A percentile compares a stretch with the other conserved stretches of the same genome.
Conservation (phyloP, 2,888 invertebrate genomes). For the Chesias legatella region DNA sequence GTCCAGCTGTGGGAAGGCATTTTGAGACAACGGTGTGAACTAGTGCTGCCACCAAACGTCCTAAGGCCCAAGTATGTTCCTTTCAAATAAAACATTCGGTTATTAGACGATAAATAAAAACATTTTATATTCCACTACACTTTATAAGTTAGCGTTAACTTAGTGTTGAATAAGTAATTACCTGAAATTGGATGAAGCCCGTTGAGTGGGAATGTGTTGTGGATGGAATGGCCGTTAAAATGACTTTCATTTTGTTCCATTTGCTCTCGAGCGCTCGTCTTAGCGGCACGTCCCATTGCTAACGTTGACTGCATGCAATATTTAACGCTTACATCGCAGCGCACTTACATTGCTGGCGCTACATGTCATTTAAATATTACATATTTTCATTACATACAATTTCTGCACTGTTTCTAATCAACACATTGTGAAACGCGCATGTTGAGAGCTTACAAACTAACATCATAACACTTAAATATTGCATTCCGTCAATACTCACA, state of each 20-base stretch:
- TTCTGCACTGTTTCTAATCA: slow-evolving; percentile 50
- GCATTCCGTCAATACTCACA: slow-evolving; percentile 76
- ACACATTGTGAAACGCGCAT: slow-evolving; percentile 58
- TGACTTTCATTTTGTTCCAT: slow-evolving; percentile 59
- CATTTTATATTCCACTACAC: slow-evolving; percentile 29
- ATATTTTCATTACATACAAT: slow-evolving; percentile 57
- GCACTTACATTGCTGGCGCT: slow-evolving; percentile 60
- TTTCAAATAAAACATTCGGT: slow-evolving; percentile 18
- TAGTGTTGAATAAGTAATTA: slow-evolving; percentile 35
- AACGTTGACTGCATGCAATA: slow-evolving; percentile 80
- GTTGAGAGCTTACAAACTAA: slow-evolving; percentile 53
- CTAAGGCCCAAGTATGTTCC: slow-evolving; percentile 87
- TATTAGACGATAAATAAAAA: slow-evolving; percentile 6
- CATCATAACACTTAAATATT: slow-evolving; percentile 74
- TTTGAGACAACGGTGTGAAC: slow-evolving; percentile 94
- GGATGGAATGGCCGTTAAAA: slow-evolving; percentile 52
- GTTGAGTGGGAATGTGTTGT: slow-evolving; percentile 40
- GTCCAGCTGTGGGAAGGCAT: slow-evolving; percentile 99
- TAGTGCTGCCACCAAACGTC: slow-evolving; percentile 86
- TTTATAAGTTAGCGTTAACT: slow-evolving; percentile 35
- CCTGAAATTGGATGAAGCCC: slow-evolving; percentile 31
- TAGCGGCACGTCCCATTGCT: slow-evolving; percentile 75
- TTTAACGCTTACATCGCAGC: slow-evolving; percentile 72
- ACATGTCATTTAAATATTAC: slow-evolving; percentile 52
- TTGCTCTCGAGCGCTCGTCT: slow-evolving; percentile 64